A percentile compares a stretch with the other conserved stretches of the same genome.
Conservation (phyloP, 2,888 invertebrate genomes). For the Zootermopsis nevadensis region DNA sequence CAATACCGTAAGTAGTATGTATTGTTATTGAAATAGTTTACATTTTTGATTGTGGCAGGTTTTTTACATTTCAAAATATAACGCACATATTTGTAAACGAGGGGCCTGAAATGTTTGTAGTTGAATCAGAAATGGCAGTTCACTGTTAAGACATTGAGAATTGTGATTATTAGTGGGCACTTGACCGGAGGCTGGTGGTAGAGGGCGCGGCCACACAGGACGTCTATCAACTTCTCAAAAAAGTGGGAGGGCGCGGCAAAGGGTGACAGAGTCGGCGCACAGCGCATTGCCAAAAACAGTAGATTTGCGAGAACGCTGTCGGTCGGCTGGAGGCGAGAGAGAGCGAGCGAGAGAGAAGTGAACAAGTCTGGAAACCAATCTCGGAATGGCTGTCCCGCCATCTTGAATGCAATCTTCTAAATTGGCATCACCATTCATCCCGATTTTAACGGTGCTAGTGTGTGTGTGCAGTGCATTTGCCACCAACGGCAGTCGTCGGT, state of each 20-base stretch:
- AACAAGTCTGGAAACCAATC: conserved; percentile 49
- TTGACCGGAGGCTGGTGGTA: conserved; percentile 27
- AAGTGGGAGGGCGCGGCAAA: conserved; percentile 35
- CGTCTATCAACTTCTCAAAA: conserved; percentile 41
- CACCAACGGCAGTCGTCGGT: not conserved
- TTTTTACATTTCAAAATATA: too few relatives aligned
- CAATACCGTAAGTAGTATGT: too few relatives aligned
- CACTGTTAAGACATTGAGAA: not conserved
- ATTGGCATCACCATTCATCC: conserved; percentile 47
- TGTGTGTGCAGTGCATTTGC: conserved; percentile 8
- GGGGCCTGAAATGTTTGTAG: not conserved
- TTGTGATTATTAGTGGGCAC: not conserved
- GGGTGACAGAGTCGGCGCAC: conserved; percentile 43
- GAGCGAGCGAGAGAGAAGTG: conserved; percentile 1
- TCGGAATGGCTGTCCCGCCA: conserved; percentile 51
- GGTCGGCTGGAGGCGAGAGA: not conserved
- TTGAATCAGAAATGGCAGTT: not conserved
- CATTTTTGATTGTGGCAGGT: too few relatives aligned
- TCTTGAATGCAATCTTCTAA: conserved; percentile 52
- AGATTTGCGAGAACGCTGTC: conserved; percentile 16
- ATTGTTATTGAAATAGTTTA: too few relatives aligned
- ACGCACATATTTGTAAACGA: too few relatives aligned
- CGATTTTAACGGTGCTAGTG: conserved; percentile 4
- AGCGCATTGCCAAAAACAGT: conserved; percentile 39
- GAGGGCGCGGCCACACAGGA: conserved; percentile 45